These are phyloP conservation scores for Cheilosia vernalis DNA, from an alignment of 2,888 invertebrate species.

Conservation along the genomic window DNA sequence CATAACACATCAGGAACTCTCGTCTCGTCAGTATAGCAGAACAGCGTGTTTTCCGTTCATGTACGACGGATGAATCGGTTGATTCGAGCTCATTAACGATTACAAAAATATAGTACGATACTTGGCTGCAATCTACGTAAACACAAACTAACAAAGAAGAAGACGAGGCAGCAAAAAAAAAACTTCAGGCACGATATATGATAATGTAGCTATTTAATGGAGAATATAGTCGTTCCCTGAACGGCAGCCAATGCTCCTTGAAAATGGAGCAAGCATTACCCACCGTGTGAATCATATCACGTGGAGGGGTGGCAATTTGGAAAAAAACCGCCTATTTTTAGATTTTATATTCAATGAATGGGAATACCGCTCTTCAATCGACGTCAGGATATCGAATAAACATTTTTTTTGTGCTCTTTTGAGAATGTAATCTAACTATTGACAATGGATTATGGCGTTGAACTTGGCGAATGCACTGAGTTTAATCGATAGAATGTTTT, in stretches of 20 bases:
- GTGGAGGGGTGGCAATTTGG: conserved; percentile 13
- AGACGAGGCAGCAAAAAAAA: neutral
- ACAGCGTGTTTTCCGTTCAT: conserved; percentile 26
- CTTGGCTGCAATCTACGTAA: neutral
- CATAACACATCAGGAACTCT: conserved; percentile 1
- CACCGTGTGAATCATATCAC: conserved; percentile 13
- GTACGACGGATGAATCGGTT: conserved; percentile 59
- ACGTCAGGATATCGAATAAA: conserved; percentile 59
- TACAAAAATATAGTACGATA: conserved; percentile 30
- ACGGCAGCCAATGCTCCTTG: conserved; percentile 16
- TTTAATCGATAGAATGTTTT: neutral
- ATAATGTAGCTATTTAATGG: conserved; percentile 50
- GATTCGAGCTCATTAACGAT: conserved; percentile 63
- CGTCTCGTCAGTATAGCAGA: conserved; percentile 4
- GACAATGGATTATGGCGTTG: neutral
- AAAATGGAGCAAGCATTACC: neutral
- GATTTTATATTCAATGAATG: conserved; percentile 24
- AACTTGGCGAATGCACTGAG: neutral
- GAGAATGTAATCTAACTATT: neutral
- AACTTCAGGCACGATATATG: conserved; percentile 11
- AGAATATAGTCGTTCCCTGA: neutral
- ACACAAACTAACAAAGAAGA: neutral
- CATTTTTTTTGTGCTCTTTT: conserved; percentile 8
- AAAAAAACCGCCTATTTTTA: conserved; percentile 32
- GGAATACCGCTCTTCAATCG: conserved; percentile 13